Conservation (phyloP, 2,797 vertebrate genomes). For the Brachymystax lenok region DNA sequence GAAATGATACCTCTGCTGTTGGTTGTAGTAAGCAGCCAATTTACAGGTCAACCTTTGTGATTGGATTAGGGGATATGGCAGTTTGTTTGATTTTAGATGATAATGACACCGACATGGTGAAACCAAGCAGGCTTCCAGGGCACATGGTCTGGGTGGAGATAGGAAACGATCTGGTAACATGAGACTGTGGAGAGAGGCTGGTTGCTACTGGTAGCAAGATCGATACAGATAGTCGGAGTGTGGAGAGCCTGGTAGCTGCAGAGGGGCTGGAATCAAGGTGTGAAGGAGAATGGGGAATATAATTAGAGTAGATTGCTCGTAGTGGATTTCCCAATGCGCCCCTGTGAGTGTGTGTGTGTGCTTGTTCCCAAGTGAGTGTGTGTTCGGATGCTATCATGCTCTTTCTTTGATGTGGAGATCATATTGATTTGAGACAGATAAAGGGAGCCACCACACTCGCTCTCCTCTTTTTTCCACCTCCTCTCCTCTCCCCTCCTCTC, state of each 20-base stretch:
- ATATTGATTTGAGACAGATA: conserved; percentile 31
- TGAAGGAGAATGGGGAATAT: conserved; percentile 19
- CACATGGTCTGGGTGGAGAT: not conserved
- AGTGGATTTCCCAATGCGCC: not conserved
- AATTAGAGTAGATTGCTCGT: conserved; percentile 16
- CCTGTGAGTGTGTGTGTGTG: conserved; percentile 10
- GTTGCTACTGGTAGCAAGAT: not conserved
- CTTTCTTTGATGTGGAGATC: conserved; percentile 21
- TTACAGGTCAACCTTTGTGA: not conserved
- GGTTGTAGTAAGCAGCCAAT: not conserved
- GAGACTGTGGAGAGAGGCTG: not conserved
- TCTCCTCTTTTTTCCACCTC: not conserved
- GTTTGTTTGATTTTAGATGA: not conserved
- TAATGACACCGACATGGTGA: not conserved
- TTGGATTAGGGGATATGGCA: not conserved
- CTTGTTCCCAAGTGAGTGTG: conserved; percentile 1
- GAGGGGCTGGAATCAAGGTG: not conserved
- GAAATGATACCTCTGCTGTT: not conserved
- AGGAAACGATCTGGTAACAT: not conserved
- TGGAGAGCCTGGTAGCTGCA: not conserved
- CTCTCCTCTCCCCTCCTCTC: not conserved
- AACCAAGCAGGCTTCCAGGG: not conserved
- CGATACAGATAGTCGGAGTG: not conserved
- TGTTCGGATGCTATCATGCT: conserved; percentile 18
- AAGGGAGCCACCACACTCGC: not conserved